Conservation (phyloP, 2,797 vertebrate species). For the Acanthis flammea region DNA sequence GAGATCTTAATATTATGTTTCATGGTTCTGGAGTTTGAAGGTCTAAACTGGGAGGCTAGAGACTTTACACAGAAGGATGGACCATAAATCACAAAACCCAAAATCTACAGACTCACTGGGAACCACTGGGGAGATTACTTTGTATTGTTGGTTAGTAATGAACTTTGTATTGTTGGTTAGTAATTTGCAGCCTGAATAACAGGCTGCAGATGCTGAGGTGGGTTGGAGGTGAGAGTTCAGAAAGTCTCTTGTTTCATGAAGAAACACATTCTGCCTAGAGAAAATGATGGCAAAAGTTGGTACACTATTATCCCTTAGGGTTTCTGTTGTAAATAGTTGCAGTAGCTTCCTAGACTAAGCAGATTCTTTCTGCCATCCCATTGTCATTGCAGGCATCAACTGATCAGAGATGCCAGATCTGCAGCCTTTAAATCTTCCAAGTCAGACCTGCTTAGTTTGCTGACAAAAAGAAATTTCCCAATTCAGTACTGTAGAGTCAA, state of each 20-base stretch:
- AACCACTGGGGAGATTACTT: neutral
- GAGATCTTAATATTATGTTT: neutral
- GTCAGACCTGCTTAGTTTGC: neutral
- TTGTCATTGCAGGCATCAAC: neutral
- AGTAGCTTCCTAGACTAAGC: neutral
- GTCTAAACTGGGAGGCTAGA: neutral
- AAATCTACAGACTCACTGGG: neutral
- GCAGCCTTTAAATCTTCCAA: neutral
- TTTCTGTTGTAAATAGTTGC: neutral
- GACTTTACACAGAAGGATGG: neutral
- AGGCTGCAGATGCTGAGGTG: neutral
- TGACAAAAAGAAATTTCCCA: conserved; percentile 17
- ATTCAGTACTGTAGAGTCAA: conserved; percentile 15
- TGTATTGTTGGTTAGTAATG: neutral
- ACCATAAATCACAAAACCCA: neutral
- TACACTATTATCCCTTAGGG: neutral
- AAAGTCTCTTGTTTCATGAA: neutral
- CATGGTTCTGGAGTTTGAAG: neutral
- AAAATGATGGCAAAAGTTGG: neutral
- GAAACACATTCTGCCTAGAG: neutral
- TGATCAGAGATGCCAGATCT: neutral
- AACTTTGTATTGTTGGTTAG: neutral
- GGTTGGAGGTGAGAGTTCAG: neutral
- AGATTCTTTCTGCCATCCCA: neutral
- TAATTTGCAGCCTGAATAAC: neutral